A percentile compares a stretch with the other conserved stretches of the same genome.
These are phyloP conservation scores for Geococcyx californianus DNA, from an alignment of 2,113 vertebrate species.

Conservation along the genomic window DNA sequence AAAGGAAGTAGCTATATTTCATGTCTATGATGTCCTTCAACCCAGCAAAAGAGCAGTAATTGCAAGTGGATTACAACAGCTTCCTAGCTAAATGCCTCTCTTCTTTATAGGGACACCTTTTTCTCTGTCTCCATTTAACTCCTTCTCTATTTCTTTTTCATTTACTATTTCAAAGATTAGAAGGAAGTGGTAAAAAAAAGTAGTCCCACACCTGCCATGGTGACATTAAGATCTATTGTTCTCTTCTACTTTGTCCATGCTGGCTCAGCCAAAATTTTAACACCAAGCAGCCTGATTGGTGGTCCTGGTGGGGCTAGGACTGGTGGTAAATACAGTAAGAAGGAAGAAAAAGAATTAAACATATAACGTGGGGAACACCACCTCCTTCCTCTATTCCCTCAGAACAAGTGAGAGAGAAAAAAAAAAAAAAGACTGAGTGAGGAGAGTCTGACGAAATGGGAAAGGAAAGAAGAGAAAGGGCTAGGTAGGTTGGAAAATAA, in stretches of 20 bases:
- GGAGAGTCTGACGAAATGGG: background rate
- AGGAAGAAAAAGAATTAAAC: background rate
- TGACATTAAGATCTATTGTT: background rate
- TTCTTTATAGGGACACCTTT: background rate
- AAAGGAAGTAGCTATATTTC: background rate
- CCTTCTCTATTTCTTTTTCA: background rate
- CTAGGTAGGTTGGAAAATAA: background rate
- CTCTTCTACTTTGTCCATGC: background rate
- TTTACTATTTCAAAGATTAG: background rate
- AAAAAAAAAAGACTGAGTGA: background rate
- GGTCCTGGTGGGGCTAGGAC: background rate
- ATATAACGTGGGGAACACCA: background rate
- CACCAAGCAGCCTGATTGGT: background rate
- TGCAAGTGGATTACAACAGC: background rate
- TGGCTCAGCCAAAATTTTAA: background rate
- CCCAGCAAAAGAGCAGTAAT: background rate
- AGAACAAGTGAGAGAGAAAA: background rate
- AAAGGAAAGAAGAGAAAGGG: background rate
- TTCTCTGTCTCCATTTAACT: background rate
- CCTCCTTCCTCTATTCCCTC: background rate
- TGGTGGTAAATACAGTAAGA: background rate
- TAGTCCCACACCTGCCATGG: background rate
- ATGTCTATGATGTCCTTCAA: background rate
- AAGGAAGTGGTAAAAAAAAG: background rate
- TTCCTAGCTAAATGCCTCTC: background rate